Conservation (phyloP, 2,888 invertebrate genomes). For the Platypus cylindrus region DNA sequence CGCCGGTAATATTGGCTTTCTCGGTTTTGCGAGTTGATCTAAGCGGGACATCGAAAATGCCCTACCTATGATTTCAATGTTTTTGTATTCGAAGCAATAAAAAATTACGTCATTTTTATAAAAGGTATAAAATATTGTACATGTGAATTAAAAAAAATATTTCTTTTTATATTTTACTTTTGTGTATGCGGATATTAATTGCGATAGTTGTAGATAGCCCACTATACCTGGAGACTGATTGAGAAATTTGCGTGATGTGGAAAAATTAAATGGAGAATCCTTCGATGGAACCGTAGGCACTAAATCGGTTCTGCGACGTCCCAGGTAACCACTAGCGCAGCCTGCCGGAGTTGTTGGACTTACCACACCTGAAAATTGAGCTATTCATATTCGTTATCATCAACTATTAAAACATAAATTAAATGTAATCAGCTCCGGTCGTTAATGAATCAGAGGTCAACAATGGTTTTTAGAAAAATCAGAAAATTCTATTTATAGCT, state of each 20-base stretch:
- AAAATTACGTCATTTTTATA: background rate
- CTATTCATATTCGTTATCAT: no score
- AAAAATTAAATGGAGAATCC: slow-evolving; percentile 43
- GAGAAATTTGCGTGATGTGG: slow-evolving; percentile 38
- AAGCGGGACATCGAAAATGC: slow-evolving; percentile 89
- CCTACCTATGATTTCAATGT: slow-evolving; percentile 41
- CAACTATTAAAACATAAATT: no score
- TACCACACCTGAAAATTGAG: slow-evolving; percentile 22
- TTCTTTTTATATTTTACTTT: no score
- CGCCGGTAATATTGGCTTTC: slow-evolving; percentile 33
- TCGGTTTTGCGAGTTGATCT: slow-evolving; percentile 70
- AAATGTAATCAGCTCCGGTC: no score
- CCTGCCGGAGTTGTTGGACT: slow-evolving; percentile 39
- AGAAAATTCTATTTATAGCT: no score
- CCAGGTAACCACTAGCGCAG: slow-evolving; percentile 59
- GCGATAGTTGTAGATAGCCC: slow-evolving; percentile 3
- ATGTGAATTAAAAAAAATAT: no score
- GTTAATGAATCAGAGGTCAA: no score
- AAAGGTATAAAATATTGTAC: no score
- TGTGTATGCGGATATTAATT: background rate
- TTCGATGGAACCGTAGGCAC: slow-evolving; percentile 78
- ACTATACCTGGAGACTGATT: slow-evolving; percentile 40
- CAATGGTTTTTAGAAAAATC: no score
- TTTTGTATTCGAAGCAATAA: background rate
- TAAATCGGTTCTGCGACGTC: slow-evolving; percentile 78